phyloP scores from a whole-genome alignment of 2,797 vertebrate genomes.

The Takifugu ocellatus region DNA sequence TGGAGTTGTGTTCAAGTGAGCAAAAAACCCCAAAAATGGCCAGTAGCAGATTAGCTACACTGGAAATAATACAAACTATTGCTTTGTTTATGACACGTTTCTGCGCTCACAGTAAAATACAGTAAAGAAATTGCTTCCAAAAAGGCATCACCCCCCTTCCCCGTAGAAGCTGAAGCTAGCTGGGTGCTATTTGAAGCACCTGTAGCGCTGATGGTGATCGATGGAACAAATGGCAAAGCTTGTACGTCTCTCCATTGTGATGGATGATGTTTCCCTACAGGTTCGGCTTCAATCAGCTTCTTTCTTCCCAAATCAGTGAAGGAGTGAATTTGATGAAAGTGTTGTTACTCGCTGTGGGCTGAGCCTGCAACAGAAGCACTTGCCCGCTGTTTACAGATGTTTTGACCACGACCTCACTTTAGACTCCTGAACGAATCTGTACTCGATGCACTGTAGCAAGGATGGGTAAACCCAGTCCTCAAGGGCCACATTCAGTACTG shows the following conservation, averaged over 20 bases:
- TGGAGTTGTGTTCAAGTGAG: no score
- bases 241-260: not conserved
- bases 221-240: slow-evolving; percentile 11
- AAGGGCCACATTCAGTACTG: no score
- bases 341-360: slow-evolving; percentile 8
- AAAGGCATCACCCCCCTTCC: not conserved
- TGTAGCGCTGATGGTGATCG: slow-evolving; percentile 11
- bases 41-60: no score
- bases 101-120: no score
- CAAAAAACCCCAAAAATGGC: no score
- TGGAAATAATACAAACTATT: no score
- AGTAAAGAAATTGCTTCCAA: no score
- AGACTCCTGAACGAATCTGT: no score
- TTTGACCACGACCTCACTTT: no score
- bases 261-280: slow-evolving; percentile 31
- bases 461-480: no score
- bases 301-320: slow-evolving; percentile 18
- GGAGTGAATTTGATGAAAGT: slow-evolving; percentile 20
- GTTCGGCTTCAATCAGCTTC: slow-evolving; percentile 1
- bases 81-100: no score
- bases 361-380: slow-evolving; percentile 6
- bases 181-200: slow-evolving; percentile 2
- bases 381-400: slow-evolving; percentile 4
- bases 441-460: no score
- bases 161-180: not conserved